phyloP scores from a whole-genome alignment of 2,888 invertebrate genomes.

The Crioceris asparagi region DNA sequence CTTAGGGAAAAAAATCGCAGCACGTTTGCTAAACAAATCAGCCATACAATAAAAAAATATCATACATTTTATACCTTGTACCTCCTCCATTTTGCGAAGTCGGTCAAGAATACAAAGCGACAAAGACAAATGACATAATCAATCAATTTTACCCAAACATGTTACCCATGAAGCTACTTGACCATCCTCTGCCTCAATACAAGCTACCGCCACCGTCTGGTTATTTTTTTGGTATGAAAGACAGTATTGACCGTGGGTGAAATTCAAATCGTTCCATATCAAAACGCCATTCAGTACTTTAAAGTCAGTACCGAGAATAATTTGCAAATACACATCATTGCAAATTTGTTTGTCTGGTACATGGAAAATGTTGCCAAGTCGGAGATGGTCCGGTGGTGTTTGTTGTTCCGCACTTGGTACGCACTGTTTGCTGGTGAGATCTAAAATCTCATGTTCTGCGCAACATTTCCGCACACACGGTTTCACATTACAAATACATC shows the following conservation, averaged over 20 bases:
- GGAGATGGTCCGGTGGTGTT: conserved; percentile 2
- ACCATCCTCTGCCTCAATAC: too few relatives aligned
- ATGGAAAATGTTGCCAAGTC: conserved; percentile 19
- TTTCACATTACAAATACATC: conserved; percentile 17
- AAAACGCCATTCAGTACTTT: conserved; percentile 12
- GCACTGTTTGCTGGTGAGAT: conserved; percentile 10
- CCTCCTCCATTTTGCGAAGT: too few relatives aligned
- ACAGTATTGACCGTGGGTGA: conserved; percentile 16
- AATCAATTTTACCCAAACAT: too few relatives aligned
- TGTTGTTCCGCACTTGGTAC: too few relatives aligned
- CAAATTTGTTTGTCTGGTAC: conserved; percentile 19
- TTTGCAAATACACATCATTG: conserved; percentile 10
- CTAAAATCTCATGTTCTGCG: conserved; percentile 12
- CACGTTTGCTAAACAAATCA: too few relatives aligned
- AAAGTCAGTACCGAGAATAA: conserved; percentile 12
- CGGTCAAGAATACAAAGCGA: too few relatives aligned
- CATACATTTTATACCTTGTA: too few relatives aligned
- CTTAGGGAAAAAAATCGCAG: too few relatives aligned
- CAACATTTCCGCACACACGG: conserved; percentile 21
- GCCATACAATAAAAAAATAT: too few relatives aligned
- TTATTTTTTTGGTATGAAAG: conserved; percentile 7
- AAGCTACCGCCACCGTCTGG: conserved; percentile 13
- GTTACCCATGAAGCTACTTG: too few relatives aligned
- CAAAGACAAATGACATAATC: too few relatives aligned
- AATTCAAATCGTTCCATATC: conserved; percentile 11